Conservation (phyloP, 2,113 vertebrate genomes). For the Serilophus lunatus region DNA sequence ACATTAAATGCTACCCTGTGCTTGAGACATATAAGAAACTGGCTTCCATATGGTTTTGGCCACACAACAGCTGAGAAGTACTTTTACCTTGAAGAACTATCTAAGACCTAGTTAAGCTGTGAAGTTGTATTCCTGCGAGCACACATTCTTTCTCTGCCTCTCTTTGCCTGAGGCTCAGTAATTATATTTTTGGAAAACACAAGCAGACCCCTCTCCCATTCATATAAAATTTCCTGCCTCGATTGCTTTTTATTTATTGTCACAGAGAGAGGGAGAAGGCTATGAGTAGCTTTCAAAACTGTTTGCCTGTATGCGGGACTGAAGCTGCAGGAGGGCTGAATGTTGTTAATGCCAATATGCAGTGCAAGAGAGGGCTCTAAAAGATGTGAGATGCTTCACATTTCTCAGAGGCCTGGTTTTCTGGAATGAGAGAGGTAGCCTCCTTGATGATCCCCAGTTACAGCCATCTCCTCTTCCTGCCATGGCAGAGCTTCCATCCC, state of each 20-base stretch:
- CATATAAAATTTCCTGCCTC: background rate
- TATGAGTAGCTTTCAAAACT: background rate
- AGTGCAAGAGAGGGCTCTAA: background rate
- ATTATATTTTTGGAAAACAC: background rate
- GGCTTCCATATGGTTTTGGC: background rate
- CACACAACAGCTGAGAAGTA: background rate
- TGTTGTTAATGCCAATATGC: background rate
- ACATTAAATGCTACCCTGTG: background rate
- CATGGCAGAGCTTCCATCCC: rapidly evolving
- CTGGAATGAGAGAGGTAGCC: background rate
- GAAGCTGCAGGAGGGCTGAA: background rate
- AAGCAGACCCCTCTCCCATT: background rate
- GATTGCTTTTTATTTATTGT: background rate
- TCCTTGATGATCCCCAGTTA: rapidly evolving
- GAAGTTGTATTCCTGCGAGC: background rate
- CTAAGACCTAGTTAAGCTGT: background rate
- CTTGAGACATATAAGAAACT: background rate
- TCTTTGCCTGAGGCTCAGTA: background rate
- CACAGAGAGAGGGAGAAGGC: background rate
- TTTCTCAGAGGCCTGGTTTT: background rate
- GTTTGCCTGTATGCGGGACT: background rate
- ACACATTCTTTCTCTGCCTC: background rate
- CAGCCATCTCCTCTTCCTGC: background rate
- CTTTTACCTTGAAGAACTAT: background rate
- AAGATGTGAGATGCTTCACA: background rate